Evolutionary conservation across 1,140 invertebrate genomes (phyloP).

Genomic region (Drosophila trapezifrons): DNA sequence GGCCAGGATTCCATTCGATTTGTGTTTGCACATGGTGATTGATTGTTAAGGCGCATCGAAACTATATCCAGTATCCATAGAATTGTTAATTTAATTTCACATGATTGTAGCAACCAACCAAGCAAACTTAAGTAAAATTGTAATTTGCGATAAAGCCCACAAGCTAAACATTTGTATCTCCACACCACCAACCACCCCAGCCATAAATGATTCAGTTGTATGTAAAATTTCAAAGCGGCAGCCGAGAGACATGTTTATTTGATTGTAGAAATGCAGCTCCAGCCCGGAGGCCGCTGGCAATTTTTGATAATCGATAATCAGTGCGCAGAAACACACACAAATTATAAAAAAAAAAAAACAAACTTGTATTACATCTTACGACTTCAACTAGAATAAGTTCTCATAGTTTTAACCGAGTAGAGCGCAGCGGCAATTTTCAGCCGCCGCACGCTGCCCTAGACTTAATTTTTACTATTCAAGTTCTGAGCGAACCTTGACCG

Average conservation of each 20-base stretch:
- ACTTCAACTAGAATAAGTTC: constrained; percentile 73
- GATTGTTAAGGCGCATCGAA: constrained; percentile 50
- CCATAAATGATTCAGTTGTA: constrained; percentile 25
- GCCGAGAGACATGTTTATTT: constrained; percentile 40
- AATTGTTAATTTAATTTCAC: constrained; percentile 62
- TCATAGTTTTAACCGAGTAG: constrained; percentile 68
- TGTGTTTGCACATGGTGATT: constrained; percentile 55
- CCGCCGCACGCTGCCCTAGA: constrained; percentile 57
- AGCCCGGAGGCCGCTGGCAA: constrained; percentile 44
- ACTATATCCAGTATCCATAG: constrained; percentile 56
- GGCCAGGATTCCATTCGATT: constrained; percentile 66
- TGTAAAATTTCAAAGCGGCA: constrained; percentile 60
- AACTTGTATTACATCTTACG: constrained; percentile 67
- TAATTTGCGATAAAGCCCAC: constrained; percentile 54
- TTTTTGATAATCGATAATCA: constrained; percentile 66
- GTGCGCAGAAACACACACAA: constrained; percentile 65
- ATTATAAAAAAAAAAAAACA: constrained; percentile 34
- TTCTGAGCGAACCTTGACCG: constrained; percentile 41
- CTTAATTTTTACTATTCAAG: constrained; percentile 58
- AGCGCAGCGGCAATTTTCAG: constrained; percentile 46
- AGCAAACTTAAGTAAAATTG: constrained; percentile 50
- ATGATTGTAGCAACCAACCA: constrained; percentile 47
- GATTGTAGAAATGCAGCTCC: constrained; percentile 26
- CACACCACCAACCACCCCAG: constrained; percentile 35
- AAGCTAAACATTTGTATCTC: constrained; percentile 53